Conservation (phyloP, 1,140 invertebrate genomes). For the Mylabris phalerata region DNA sequence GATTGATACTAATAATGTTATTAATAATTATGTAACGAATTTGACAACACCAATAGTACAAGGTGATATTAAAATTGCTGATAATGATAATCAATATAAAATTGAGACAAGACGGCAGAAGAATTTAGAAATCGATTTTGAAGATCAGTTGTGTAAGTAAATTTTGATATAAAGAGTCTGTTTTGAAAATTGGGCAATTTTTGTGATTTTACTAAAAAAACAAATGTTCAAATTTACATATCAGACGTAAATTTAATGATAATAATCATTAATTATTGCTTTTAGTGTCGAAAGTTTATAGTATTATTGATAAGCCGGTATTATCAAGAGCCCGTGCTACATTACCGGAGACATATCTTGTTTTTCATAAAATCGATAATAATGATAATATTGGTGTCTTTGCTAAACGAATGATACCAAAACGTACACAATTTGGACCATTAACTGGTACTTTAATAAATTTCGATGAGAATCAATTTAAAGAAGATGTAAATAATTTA, state of each 20-base stretch:
- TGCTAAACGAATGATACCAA: slow-evolving; percentile 62
- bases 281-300: slow-evolving; percentile 48
- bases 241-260: background rate
- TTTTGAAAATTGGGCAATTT: no score
- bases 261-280: slow-evolving; percentile 18
- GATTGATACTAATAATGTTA: background rate
- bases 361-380: slow-evolving; percentile 46
- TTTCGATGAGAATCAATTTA: slow-evolving; percentile 5
- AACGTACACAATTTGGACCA: slow-evolving; percentile 69
- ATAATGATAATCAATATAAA: slow-evolving; percentile 6
- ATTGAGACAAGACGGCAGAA: slow-evolving; percentile 20
- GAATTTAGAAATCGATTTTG: slow-evolving; percentile 21
- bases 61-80: background rate
- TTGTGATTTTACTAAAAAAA: no score
- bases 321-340: slow-evolving; percentile 65
- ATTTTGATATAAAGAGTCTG: background rate
- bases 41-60: slow-evolving; percentile 7
- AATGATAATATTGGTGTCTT: slow-evolving; percentile 51
- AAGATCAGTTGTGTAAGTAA: slow-evolving; percentile 31
- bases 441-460: slow-evolving; percentile 57
- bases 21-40: slow-evolving; percentile 24
- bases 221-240: no score
- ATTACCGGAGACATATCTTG: slow-evolving; percentile 59
- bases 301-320: slow-evolving; percentile 66
- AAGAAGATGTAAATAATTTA: slow-evolving; percentile 14